phyloP scores from a whole-genome alignment of 2,888 invertebrate species.

The Amphipoea lucens region DNA sequence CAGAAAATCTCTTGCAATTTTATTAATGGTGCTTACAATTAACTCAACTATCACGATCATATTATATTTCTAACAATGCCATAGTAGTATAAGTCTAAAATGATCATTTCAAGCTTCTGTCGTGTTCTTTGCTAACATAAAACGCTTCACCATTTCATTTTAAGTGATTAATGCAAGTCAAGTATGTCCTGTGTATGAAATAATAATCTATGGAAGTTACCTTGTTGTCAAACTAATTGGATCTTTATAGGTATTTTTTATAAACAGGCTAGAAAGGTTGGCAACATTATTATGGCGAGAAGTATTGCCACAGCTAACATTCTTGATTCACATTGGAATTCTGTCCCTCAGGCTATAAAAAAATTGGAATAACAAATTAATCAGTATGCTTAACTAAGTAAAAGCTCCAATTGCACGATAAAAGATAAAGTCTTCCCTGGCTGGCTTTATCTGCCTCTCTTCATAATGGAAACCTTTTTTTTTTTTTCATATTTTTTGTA shows the following conservation, averaged over 20 bases:
- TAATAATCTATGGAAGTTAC: constrained; percentile 49
- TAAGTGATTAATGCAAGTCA: constrained; percentile 57
- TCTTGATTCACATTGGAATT: background rate
- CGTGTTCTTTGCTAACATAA: constrained; percentile 83
- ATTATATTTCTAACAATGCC: constrained; percentile 32
- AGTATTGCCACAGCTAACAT: constrained; percentile 1
- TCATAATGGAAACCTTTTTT: background rate
- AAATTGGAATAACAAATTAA: constrained; percentile 3
- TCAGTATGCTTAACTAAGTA: background rate
- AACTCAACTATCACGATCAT: background rate
- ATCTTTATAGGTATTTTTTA: background rate
- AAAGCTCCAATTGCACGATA: background rate
- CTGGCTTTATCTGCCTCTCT: background rate
- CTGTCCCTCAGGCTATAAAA: background rate
- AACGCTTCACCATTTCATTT: constrained; percentile 80
- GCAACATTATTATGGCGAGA: background rate
- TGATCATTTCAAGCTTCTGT: constrained; percentile 79
- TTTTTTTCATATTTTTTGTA: background rate
- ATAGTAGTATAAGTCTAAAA: constrained; percentile 64
- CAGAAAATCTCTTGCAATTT: constrained; percentile 12
- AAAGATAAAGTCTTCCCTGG: constrained; percentile 1
- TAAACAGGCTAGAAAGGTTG: background rate
- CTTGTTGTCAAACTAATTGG: background rate
- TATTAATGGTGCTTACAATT: constrained; percentile 23
- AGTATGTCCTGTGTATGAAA: constrained; percentile 39